These are phyloP conservation scores for Parazoanthus darwini DNA, from an alignment of 92 coral and sea anemone species.

Conservation along the genomic window DNA sequence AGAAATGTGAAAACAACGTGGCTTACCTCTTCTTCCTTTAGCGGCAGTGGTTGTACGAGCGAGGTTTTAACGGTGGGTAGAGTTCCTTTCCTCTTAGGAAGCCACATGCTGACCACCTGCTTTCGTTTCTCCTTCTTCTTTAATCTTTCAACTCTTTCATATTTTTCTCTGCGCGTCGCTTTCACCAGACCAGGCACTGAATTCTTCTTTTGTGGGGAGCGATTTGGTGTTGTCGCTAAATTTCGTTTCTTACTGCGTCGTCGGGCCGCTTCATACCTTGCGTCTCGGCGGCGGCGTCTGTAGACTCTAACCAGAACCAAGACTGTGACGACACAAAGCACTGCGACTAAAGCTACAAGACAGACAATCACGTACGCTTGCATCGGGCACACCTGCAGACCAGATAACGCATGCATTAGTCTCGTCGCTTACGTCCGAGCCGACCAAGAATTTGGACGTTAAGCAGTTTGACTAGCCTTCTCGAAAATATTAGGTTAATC, in stretches of 20 bases:
- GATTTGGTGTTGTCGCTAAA: not conserved
- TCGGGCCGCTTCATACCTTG: slow-evolving; percentile 23
- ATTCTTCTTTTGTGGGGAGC: slow-evolving; percentile 41
- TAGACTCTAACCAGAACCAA: slow-evolving; percentile 60
- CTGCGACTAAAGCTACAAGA: slow-evolving; percentile 53
- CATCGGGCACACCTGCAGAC: slow-evolving; percentile 42
- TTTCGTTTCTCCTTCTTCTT: slow-evolving; percentile 68
- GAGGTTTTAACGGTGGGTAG: slow-evolving; percentile 74
- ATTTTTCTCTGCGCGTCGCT: slow-evolving; percentile 52
- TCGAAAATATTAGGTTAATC: no score
- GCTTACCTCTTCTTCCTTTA: slow-evolving; percentile 55
- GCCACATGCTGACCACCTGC: slow-evolving; percentile 80
- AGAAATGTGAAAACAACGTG: not conserved
- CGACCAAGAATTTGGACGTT: not conserved
- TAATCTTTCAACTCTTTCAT: slow-evolving; percentile 56
- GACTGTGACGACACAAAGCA: slow-evolving; percentile 50
- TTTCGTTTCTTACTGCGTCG: slow-evolving; percentile 26
- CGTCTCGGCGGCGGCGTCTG: slow-evolving; percentile 46
- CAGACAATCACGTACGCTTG: slow-evolving; percentile 63
- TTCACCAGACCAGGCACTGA: slow-evolving; percentile 55
- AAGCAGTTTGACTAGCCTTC: no score
- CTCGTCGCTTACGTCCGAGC: not conserved
- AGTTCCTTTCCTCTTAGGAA: slow-evolving; percentile 75
- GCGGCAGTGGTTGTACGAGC: slow-evolving; percentile 77
- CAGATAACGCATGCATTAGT: not conserved